These are phyloP conservation scores for Meriones unguiculatus DNA, from an alignment of 2,113 vertebrate genomes.

Conservation along the genomic window DNA sequence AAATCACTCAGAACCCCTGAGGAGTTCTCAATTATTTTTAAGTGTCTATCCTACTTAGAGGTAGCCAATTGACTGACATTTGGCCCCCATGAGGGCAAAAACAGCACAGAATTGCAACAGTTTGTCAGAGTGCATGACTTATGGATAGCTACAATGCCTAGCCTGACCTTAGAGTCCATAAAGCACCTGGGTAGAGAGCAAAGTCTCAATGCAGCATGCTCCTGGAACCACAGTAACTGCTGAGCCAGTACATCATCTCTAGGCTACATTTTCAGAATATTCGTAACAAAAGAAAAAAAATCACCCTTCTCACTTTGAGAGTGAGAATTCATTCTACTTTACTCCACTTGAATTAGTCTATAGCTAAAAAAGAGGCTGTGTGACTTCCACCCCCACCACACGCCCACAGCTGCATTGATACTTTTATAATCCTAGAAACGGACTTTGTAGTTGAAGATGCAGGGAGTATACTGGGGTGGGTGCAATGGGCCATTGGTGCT, in stretches of 20 bases:
- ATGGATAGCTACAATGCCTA: neutral
- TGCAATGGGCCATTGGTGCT: neutral
- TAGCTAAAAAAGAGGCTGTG: neutral
- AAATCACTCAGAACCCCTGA: neutral
- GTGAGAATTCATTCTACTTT: neutral
- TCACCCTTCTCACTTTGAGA: neutral
- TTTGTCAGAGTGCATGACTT: rapidly evolving
- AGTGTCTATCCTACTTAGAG: neutral
- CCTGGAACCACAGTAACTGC: neutral
- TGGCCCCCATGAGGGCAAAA: neutral
- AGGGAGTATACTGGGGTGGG: rapidly evolving
- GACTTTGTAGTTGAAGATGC: neutral
- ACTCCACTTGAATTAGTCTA: neutral
- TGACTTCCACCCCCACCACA: rapidly evolving
- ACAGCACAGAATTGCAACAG: neutral
- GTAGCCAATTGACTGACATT: neutral
- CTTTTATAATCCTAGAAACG: neutral
- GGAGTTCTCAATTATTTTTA: neutral
- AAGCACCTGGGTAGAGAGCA: neutral
- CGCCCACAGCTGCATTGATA: neutral
- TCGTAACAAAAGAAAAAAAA: neutral
- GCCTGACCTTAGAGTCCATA: neutral
- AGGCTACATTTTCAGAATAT: neutral
- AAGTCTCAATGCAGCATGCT: neutral
- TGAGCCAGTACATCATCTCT: neutral